Evolutionary conservation across 2,113 vertebrate genomes (phyloP).

Genomic region (Pachyramphus minor): DNA sequence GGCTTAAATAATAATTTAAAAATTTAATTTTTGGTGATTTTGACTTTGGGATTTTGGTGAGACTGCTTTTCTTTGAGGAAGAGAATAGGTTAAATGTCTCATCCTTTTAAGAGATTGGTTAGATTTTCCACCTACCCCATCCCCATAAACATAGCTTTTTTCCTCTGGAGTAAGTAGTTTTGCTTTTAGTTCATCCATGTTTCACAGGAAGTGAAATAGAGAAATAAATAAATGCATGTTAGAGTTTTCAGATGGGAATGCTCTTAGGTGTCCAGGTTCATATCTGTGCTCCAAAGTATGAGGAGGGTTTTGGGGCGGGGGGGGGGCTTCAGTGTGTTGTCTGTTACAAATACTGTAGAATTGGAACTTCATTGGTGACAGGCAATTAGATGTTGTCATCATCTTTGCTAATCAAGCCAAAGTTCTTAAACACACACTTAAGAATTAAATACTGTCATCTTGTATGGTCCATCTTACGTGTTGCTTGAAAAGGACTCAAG

Average conservation of each 20-base stretch:
- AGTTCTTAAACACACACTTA: background rate
- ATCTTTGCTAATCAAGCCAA: background rate
- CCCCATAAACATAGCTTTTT: background rate
- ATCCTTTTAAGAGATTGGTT: background rate
- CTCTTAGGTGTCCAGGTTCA: background rate
- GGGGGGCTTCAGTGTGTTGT: fast-evolving
- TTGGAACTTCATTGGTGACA: background rate
- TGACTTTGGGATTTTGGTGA: background rate
- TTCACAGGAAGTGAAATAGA: background rate
- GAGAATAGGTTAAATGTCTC: background rate
- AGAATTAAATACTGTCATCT: background rate
- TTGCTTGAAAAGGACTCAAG: background rate
- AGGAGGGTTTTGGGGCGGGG: background rate
- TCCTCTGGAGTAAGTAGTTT: background rate
- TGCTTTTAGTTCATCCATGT: background rate
- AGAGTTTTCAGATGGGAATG: background rate
- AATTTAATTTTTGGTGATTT: background rate
- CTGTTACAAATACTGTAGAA: background rate
- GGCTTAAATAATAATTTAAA: background rate
- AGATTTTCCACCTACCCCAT: background rate
- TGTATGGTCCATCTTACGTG: background rate
- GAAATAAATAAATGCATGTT: background rate
- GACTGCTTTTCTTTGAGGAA: background rate
- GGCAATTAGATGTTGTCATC: background rate
- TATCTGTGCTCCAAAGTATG: background rate